These are phyloP conservation scores for Oreochromis tanganicae DNA, from an alignment of 2,113 vertebrate species.

Conservation along the genomic window DNA sequence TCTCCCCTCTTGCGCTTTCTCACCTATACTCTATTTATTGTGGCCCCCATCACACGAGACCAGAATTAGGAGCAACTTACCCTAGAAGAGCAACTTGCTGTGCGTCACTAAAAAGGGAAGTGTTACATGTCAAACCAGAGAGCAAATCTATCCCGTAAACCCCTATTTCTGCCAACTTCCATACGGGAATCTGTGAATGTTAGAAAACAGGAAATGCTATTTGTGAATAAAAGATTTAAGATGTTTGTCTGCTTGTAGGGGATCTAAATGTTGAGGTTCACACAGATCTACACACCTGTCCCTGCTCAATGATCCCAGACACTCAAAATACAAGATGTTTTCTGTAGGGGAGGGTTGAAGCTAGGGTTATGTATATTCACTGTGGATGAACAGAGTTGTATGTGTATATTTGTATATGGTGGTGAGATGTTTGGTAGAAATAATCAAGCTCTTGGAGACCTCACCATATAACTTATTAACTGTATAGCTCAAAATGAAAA, in stretches of 20 bases:
- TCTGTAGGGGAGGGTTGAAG: background rate
- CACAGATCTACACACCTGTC: background rate
- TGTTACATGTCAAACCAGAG: slow-evolving; percentile 43
- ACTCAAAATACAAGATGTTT: background rate
- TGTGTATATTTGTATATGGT: slow-evolving; percentile 17
- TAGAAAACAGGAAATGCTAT: background rate
- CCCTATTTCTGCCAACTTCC: background rate
- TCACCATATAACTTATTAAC: background rate
- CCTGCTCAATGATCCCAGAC: background rate
- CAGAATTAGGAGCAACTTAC: slow-evolving; percentile 22
- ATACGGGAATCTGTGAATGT: background rate
- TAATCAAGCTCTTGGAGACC: background rate
- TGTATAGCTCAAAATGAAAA: background rate
- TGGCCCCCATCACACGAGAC: slow-evolving; percentile 18
- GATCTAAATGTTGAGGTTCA: background rate
- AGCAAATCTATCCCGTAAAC: background rate
- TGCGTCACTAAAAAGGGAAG: slow-evolving; percentile 25
- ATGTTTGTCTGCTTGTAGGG: background rate
- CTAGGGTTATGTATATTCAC: slow-evolving; percentile 4
- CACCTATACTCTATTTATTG: slow-evolving; percentile 58
- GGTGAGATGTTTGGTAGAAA: background rate
- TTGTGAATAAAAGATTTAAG: background rate
- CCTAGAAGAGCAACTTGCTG: slow-evolving; percentile 6
- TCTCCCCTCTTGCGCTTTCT: background rate
- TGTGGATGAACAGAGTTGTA: slow-evolving; percentile 5